A percentile compares a stretch with the other conserved stretches of the same genome.
Conservation (phyloP, 2,888 invertebrate species). For the Romanomermis culicivorax region DNA sequence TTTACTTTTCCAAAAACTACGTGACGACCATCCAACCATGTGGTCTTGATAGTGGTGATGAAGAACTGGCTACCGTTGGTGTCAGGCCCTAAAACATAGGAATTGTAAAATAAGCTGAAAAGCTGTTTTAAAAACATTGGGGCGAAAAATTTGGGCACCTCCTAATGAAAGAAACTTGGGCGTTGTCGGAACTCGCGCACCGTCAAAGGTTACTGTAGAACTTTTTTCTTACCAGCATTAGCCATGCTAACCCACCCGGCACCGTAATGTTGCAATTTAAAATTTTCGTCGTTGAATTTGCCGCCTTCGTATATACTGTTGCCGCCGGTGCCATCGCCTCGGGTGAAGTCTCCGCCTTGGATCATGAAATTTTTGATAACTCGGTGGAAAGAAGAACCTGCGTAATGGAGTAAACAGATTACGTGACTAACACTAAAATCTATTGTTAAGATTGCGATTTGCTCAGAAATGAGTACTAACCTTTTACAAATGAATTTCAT, state of each 20-base stretch:
- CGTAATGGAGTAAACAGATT: too few species aligned
- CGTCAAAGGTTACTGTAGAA: too few species aligned
- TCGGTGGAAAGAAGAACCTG: slow-evolving; percentile 54
- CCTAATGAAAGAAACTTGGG: too few species aligned
- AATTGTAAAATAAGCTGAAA: too few species aligned
- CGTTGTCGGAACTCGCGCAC: too few species aligned
- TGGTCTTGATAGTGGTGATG: slow-evolving; percentile 56
- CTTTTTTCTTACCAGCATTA: slow-evolving; percentile 40
- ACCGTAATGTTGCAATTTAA: slow-evolving; percentile 50
- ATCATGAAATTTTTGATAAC: slow-evolving; percentile 73
- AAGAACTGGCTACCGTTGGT: slow-evolving; percentile 80
- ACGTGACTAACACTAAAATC: too few species aligned
- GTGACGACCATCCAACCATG: slow-evolving; percentile 64
- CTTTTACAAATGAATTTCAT: too few species aligned
- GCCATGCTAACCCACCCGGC: slow-evolving; percentile 74
- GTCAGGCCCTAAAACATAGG: slow-evolving; percentile 44
- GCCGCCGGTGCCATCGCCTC: slow-evolving; percentile 58
- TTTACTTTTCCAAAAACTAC: slow-evolving; percentile 53
- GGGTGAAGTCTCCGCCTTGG: slow-evolving; percentile 41
- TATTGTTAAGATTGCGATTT: too few species aligned
- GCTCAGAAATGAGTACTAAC: too few species aligned
- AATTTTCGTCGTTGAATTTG: slow-evolving; percentile 59
- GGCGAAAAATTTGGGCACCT: too few species aligned
- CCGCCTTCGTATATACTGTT: slow-evolving; percentile 62
- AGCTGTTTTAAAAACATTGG: too few species aligned